Percentiles rank a stretch among this genome's conserved stretches.
Evolutionary conservation across 2,797 vertebrate genomes (phyloP).

Genomic region (Hippoglossus hippoglossus): DNA sequence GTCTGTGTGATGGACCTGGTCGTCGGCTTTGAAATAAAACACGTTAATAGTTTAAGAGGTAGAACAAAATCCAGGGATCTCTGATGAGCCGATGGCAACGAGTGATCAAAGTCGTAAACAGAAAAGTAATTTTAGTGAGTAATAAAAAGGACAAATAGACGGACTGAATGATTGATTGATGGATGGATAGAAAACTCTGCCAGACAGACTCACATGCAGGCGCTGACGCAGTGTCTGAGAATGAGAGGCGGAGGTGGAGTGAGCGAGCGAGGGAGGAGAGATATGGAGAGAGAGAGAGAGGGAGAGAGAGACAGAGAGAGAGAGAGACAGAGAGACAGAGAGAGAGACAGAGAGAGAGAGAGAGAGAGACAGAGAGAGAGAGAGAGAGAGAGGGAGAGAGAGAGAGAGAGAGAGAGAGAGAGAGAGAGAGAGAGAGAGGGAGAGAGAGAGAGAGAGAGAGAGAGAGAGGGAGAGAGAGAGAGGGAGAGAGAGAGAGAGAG

Average conservation of each 20-base stretch:
- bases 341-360: too few relatives aligned
- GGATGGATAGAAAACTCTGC: conserved; percentile 32
- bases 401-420: not conserved
- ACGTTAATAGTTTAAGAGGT: not conserved
- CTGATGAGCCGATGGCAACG: too few relatives aligned
- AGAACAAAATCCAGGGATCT: too few relatives aligned
- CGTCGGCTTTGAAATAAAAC: not conserved
- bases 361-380: too few relatives aligned
- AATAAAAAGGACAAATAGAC: conserved; percentile 1
- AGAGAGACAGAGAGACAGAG: too few relatives aligned
- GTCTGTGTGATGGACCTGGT: not conserved
- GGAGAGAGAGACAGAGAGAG: conserved; percentile 10
- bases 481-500: conserved; percentile 26
- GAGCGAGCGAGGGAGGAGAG: conserved; percentile 32
- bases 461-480: conserved; percentile 40
- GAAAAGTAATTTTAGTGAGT: not conserved
- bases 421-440: not conserved
- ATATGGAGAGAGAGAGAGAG: conserved; percentile 38
- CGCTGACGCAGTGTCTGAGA: conserved; percentile 78
- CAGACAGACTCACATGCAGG: conserved; percentile 57
- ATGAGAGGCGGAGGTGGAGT: conserved; percentile 57
- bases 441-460: conserved; percentile 63
- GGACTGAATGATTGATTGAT: conserved; percentile 20
- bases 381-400: too few relatives aligned
- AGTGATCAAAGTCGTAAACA: not conserved